Conservation (phyloP, 2,113 vertebrate genomes). For the Tetrax tetrax region DNA sequence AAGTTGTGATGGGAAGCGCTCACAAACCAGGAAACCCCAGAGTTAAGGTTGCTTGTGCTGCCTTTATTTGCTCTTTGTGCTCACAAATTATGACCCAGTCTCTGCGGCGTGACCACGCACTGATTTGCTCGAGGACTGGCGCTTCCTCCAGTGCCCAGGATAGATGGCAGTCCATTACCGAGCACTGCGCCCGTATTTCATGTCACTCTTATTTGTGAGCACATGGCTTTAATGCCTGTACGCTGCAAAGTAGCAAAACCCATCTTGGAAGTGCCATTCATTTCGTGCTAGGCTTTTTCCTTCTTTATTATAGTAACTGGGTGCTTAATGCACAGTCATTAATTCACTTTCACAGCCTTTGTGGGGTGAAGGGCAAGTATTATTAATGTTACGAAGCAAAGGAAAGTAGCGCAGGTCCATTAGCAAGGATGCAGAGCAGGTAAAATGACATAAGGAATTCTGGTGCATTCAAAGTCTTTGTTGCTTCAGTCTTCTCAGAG, state of each 20-base stretch:
- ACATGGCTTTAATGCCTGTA: rapidly evolving
- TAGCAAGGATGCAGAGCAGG: background rate
- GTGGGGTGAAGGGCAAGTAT: background rate
- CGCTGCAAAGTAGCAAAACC: background rate
- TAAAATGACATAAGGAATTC: background rate
- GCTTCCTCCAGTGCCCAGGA: background rate
- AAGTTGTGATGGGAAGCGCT: rapidly evolving
- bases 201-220: background rate
- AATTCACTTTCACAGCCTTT: background rate
- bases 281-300: background rate
- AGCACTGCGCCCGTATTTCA: background rate
- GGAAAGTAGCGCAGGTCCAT: background rate
- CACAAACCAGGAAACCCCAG: background rate
- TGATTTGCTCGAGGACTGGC: rapidly evolving
- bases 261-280: background rate
- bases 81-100: background rate
- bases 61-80: background rate
- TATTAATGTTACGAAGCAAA: background rate
- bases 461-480: background rate
- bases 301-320: background rate
- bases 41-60: background rate
- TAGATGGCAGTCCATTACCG: background rate
- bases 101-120: background rate
- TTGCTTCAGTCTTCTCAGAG: background rate
- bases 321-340: background rate